Evolutionary conservation across 2,113 vertebrate species (phyloP).

Genomic region (Hippocampus comes): DNA sequence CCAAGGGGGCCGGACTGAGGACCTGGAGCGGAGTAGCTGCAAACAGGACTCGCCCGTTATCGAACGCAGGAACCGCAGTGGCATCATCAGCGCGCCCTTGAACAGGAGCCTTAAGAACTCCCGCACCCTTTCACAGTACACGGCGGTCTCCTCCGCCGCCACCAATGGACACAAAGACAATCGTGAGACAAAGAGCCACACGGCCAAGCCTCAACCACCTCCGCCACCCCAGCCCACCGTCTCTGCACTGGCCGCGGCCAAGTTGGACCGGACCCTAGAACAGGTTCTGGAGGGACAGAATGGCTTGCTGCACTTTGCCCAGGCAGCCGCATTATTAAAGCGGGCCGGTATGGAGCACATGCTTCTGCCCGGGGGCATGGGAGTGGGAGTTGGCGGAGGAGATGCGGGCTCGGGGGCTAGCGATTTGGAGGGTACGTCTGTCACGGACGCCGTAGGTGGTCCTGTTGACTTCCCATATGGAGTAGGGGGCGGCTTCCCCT

Average conservation of each 20-base stretch:
- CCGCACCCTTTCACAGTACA: slow-evolving; percentile 92
- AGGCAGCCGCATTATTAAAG: slow-evolving; percentile 93
- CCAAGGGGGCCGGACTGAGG: slow-evolving; percentile 82
- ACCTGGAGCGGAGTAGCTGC: slow-evolving; percentile 75
- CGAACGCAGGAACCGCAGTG: slow-evolving; percentile 92
- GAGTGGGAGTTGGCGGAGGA: slow-evolving; percentile 82
- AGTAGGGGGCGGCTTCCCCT: slow-evolving; percentile 89
- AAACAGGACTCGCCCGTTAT: slow-evolving; percentile 77
- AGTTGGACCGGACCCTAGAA: slow-evolving; percentile 89
- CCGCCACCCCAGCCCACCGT: slow-evolving; percentile 76
- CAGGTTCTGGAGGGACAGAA: slow-evolving; percentile 92
- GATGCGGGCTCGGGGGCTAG: slow-evolving; percentile 83
- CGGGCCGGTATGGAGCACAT: slow-evolving; percentile 96
- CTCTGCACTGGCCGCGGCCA: slow-evolving; percentile 76
- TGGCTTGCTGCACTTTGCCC: slow-evolving; percentile 93
- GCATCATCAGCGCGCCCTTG: slow-evolving; percentile 96
- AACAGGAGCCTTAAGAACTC: slow-evolving; percentile 97
- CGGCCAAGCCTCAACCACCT: slow-evolving; percentile 84
- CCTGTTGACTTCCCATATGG: slow-evolving; percentile 96
- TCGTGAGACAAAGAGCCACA: slow-evolving; percentile 81
- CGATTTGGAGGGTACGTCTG: slow-evolving; percentile 91
- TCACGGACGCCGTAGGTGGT: slow-evolving; percentile 86
- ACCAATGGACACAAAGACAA: slow-evolving; percentile 82
- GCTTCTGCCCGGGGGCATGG: slow-evolving; percentile 87
- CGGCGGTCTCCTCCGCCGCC: slow-evolving; percentile 79